Evolutionary conservation across 2,888 invertebrate species (phyloP).

Genomic region (Agapostemon virescens): DNA sequence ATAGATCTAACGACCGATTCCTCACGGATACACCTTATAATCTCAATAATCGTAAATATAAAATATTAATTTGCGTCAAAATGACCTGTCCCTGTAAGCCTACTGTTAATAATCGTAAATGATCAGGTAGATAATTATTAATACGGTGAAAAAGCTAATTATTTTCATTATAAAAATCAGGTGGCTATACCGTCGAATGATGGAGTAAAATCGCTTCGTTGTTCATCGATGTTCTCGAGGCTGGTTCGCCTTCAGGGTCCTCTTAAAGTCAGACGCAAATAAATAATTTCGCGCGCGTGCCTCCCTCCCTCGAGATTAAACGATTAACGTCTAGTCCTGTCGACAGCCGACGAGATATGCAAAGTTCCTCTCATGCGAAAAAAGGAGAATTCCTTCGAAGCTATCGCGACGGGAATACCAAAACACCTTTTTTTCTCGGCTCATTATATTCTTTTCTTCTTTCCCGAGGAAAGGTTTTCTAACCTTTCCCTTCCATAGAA

Average conservation of each 20-base stretch:
- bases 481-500: conserved; percentile 42
- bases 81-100: no score
- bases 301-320: conserved; percentile 63
- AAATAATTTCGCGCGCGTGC: conserved; percentile 66
- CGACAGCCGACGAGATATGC: conserved; percentile 62
- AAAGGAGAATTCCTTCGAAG: conserved; percentile 53
- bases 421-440: conserved; percentile 26
- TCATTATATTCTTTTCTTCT: conserved; percentile 27
- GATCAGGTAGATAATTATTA: no score
- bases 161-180: not conserved
- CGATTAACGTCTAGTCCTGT: conserved; percentile 62
- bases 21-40: no score
- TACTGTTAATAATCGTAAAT: no score
- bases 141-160: not conserved
- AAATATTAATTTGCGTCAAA: no score
- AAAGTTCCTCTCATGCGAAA: conserved; percentile 62
- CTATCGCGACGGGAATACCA: conserved; percentile 51
- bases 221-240: conserved; percentile 35
- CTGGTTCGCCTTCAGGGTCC: conserved; percentile 30
- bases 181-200: not conserved
- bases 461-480: conserved; percentile 36
- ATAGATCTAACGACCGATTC: no score
- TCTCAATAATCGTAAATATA: no score
- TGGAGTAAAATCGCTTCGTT: conserved; percentile 43
- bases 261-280: conserved; percentile 57